Conservation (phyloP, 2,888 invertebrate species). For the Drosophila ustulata region DNA sequence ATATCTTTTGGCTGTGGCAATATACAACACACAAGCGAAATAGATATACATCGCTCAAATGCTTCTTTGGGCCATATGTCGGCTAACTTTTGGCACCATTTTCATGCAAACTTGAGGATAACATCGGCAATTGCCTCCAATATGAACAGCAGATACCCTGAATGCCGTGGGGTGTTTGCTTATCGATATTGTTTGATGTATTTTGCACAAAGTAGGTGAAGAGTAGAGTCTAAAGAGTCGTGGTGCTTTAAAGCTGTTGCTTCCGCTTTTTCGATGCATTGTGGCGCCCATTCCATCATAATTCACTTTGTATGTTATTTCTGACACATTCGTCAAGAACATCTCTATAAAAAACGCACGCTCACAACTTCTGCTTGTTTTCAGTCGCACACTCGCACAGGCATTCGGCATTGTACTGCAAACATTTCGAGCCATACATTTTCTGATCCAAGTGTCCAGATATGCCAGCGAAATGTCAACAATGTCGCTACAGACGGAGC, state of each 20-base stretch:
- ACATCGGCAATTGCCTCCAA: constrained; percentile 54
- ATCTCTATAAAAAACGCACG: constrained; percentile 20
- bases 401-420: constrained; percentile 35
- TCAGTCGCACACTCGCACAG: constrained; percentile 27
- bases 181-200: neutral
- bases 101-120: constrained; percentile 21
- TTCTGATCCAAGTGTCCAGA: constrained; percentile 70
- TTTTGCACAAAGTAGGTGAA: neutral
- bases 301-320: constrained; percentile 28
- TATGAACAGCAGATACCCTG: constrained; percentile 20
- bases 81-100: constrained; percentile 36
- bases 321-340: constrained; percentile 15
- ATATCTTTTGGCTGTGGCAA: constrained; percentile 49
- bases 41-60: constrained; percentile 58
- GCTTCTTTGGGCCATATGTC: constrained; percentile 20
- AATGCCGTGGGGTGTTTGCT: neutral
- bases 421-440: constrained; percentile 43
- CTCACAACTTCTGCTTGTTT: constrained; percentile 36
- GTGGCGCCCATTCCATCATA: constrained; percentile 12
- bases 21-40: constrained; percentile 32
- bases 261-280: neutral
- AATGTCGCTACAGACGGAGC: constrained; percentile 47
- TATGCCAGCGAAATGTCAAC: constrained; percentile 63
- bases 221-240: neutral
- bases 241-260: neutral